Conservation (phyloP, 2,797 vertebrate genomes). For the Ctenosaura bakeri region DNA sequence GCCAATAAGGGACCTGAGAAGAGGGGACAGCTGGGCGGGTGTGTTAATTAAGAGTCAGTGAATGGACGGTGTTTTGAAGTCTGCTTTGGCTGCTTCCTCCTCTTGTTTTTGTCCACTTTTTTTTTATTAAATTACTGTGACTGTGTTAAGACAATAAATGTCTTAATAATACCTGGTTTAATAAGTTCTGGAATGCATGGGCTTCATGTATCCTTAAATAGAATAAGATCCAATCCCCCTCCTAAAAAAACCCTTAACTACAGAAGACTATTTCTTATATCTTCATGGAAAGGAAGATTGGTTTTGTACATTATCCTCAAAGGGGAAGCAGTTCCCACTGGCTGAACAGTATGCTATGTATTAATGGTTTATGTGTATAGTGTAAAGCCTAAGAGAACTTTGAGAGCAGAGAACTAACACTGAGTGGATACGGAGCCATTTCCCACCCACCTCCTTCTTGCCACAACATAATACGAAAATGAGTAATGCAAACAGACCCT, state of each 20-base stretch:
- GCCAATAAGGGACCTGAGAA: too few relatives aligned
- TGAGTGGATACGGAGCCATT: not conserved
- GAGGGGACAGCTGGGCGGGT: too few relatives aligned
- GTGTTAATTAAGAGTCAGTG: too few relatives aligned
- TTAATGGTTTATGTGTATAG: not conserved
- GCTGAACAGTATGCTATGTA: not conserved
- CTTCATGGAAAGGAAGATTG: not conserved
- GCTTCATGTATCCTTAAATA: not conserved
- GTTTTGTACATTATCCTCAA: not conserved
- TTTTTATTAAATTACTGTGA: not conserved
- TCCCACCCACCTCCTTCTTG: not conserved
- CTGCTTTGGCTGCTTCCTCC: not conserved
- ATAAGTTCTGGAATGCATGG: not conserved
- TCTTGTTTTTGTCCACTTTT: not conserved
- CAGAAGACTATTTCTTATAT: not conserved
- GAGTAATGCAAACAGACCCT: not conserved
- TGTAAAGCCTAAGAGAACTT: not conserved
- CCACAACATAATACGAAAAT: not conserved
- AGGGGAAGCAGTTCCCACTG: not conserved
- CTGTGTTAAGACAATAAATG: not conserved
- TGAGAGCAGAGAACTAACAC: not conserved
- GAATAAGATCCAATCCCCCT: not conserved
- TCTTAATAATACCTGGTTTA: not conserved
- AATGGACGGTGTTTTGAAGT: not conserved
- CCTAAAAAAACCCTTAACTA: not conserved